Base-by-base conservation (phyloP, 2,113 vertebrate species). In the Pseudorhombus dupliciocellatus region DNA sequence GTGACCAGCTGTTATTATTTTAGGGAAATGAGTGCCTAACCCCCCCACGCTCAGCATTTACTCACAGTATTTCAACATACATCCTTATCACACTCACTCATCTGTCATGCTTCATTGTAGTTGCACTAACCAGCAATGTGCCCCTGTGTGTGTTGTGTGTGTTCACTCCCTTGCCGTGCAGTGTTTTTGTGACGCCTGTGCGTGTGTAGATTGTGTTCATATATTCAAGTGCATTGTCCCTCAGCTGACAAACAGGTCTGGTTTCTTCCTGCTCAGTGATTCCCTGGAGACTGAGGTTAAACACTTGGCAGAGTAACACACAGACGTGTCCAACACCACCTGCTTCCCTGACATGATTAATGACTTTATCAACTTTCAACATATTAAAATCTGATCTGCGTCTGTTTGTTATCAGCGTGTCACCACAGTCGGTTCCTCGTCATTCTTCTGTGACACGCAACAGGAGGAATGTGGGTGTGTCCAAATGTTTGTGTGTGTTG, bases 401-500 rank as follows among this genome's bases (percentile, higher is more conserved):
- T 69, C 65, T 84, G 79, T 83, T 84, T 81, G 73, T 81, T 79
- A 84, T 83, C 80, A 77, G 57, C 0, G 26, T 75, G 75, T 81
- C 83, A 87, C 83, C 62, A 4, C 78, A 79, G 67, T 76, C 66
- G 24, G 66, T 66, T 85, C 50, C 60, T 63, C 58, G 18, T 80
- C 78, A 70, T 79, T 54, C 68, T 82, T 81, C 48, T 0, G 67
- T 89, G 80, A 87, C 80, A 88, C 28, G 15, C 54, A 25, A 66
- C 56, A 57, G 57, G 44, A 77, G 80, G 88, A 89, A 85, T 83
- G 84, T 78, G 83, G 76, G 85, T 82, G 81, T 72, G 83, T 79
- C 18, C 73, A 40, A 4, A 64, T 82, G 73, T 81, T 76, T 87
- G 75, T 52, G 62, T 73, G 7, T 34, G 25, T 21, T 90, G 89